These are phyloP conservation scores for Bimastos eiseni DNA, from an alignment of 2,888 invertebrate genomes.

Conservation along the genomic window DNA sequence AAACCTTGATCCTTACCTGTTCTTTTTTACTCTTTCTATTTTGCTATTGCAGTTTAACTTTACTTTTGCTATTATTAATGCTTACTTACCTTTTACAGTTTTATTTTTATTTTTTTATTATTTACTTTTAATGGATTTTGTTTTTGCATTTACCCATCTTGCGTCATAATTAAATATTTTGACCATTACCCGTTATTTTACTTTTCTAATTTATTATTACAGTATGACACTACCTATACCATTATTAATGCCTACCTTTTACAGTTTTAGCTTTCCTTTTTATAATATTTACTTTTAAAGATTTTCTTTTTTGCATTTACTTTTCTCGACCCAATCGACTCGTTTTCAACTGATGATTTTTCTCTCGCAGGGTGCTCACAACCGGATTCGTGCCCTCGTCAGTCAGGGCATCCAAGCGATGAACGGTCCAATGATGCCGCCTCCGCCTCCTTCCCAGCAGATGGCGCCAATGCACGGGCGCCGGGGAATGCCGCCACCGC, in stretches of 20 bases:
- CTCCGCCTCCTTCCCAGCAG: constrained; percentile 15
- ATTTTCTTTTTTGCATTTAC: neutral
- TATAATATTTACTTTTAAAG: neutral
- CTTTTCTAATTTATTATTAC: no score
- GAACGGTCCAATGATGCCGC: constrained; percentile 14
- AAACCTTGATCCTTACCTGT: neutral
- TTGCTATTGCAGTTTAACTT: neutral
- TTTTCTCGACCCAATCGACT: no score
- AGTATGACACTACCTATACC: no score
- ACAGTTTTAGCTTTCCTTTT: no score
- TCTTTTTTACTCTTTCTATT: neutral
- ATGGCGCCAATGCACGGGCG: neutral
- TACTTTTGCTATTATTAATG: neutral
- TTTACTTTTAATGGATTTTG: no score
- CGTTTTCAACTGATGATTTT: neutral
- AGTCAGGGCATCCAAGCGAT: constrained; percentile 32
- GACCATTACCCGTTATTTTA: neutral
- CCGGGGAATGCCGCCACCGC: neutral
- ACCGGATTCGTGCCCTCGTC: constrained; percentile 42
- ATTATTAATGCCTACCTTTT: no score
- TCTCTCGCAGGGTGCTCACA: constrained; percentile 40
- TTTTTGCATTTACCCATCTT: neutral
- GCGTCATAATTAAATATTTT: no score
- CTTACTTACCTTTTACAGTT: neutral
- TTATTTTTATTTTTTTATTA: neutral